Conservation (phyloP, 2,888 invertebrate species). For the Melipona bicolor region DNA sequence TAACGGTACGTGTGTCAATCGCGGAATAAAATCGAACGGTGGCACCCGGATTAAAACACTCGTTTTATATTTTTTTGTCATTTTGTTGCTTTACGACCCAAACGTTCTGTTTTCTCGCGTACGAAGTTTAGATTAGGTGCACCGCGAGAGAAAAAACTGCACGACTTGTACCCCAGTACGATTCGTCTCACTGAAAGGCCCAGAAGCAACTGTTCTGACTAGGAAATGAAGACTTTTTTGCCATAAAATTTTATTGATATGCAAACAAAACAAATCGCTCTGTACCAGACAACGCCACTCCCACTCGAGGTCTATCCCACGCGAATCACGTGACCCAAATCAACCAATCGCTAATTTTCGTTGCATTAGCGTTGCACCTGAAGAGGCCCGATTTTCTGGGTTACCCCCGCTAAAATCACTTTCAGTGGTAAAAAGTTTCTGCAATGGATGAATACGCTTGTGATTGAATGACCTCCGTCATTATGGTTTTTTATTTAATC, state of each 20-base stretch:
- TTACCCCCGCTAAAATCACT: not conserved
- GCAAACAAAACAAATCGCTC: not conserved
- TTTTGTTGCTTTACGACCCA: not conserved
- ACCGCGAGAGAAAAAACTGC: not conserved
- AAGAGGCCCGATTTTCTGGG: too few relatives aligned
- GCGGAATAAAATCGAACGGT: constrained; percentile 12
- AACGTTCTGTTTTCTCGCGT: not conserved
- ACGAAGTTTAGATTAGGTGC: not conserved
- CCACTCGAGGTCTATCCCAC: too few relatives aligned
- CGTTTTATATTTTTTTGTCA: not conserved
- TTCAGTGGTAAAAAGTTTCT: not conserved
- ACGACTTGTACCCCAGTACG: too few relatives aligned
- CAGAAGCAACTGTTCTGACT: too few relatives aligned
- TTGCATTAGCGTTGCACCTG: too few relatives aligned
- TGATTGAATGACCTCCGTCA: not conserved
- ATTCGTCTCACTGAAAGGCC: too few relatives aligned
- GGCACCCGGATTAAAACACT: not conserved
- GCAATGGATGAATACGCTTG: not conserved
- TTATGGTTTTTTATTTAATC: not conserved
- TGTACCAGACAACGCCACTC: not conserved
- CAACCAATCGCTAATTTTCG: too few relatives aligned
- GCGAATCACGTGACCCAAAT: too few relatives aligned
- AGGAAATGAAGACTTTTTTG: too few relatives aligned
- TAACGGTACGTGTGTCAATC: constrained; percentile 40
- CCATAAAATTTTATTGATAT: too few relatives aligned